Conservation (phyloP, 2,113 vertebrate genomes). For the Bos javanicus region DNA sequence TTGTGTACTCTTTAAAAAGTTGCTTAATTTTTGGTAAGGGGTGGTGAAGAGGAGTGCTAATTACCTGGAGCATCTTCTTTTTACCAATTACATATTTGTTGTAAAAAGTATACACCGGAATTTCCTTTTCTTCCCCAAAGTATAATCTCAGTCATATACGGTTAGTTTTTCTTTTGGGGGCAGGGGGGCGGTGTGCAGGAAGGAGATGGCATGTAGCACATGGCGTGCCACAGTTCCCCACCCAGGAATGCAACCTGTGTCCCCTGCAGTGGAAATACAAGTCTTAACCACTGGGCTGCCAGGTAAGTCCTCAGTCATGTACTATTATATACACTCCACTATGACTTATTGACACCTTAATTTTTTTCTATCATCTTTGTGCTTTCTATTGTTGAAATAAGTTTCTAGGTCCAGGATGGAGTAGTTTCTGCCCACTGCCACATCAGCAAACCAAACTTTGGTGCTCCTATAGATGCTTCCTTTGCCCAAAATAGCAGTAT, state of each 20-base stretch:
- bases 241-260: not conserved
- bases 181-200: not conserved
- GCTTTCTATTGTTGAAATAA: not conserved
- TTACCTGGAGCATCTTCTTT: not conserved
- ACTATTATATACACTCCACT: not conserved
- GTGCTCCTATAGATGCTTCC: not conserved
- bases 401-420: not conserved
- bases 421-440: not conserved
- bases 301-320: not conserved
- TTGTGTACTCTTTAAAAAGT: not conserved
- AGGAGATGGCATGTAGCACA: not conserved
- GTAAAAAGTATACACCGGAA: not conserved
- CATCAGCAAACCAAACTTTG: not conserved
- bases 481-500: not conserved
- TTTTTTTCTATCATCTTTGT: not conserved
- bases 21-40: not conserved
- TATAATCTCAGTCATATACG: not conserved
- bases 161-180: not conserved
- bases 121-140: not conserved
- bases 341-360: not conserved
- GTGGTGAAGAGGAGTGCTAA: not conserved
- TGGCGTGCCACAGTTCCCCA: not conserved
- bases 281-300: not conserved
- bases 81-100: not conserved
- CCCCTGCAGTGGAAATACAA: not conserved